Percentiles rank a stretch among this genome's conserved stretches.
phyloP scores from a whole-genome alignment of 2,888 invertebrate species.

The Orchestes rusci region DNA sequence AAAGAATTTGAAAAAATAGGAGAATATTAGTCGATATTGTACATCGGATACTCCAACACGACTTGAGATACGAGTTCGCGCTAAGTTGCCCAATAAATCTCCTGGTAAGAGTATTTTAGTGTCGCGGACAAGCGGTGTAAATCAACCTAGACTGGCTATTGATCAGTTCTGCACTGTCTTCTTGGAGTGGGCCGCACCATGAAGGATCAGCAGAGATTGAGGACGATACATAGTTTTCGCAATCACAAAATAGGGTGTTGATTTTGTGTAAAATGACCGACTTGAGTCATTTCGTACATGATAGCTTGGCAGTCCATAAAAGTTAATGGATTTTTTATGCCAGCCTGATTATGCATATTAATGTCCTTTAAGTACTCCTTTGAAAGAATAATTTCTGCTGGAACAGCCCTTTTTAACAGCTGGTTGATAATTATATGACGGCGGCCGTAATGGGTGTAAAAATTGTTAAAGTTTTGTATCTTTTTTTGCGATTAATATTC shows the following conservation, averaged over 20 bases:
- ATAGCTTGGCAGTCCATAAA: constrained; percentile 31
- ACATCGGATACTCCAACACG: constrained; percentile 22
- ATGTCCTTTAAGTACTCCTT: constrained; percentile 33
- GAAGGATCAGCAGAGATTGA: too few species aligned
- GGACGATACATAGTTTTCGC: too few species aligned
- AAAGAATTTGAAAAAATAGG: too few species aligned
- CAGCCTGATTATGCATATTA: constrained; percentile 36
- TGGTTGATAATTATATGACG: constrained; percentile 23
- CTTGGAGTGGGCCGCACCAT: constrained; percentile 16
- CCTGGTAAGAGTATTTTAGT: constrained; percentile 36
- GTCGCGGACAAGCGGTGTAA: constrained; percentile 37
- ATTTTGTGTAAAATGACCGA: constrained; percentile 25
- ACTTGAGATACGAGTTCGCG: constrained; percentile 25
- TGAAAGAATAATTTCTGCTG: constrained; percentile 26
- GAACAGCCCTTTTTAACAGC: constrained; percentile 23
- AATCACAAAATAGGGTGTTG: constrained; percentile 22
- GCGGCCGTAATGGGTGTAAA: constrained; percentile 18
- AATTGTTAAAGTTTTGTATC: too few species aligned
- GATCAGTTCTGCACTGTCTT: constrained; percentile 33
- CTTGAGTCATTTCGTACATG: constrained; percentile 26
- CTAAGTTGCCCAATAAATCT: constrained; percentile 35
- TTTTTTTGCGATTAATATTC: too few species aligned
- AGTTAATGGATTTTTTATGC: constrained; percentile 39
- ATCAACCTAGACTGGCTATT: constrained; percentile 38
- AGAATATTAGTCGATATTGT: constrained; percentile 24